Evolutionary conservation across 2,888 invertebrate genomes (phyloP), one percentile per base, ranked within the genome.

Genomic region (Tachina lurida): DNA sequence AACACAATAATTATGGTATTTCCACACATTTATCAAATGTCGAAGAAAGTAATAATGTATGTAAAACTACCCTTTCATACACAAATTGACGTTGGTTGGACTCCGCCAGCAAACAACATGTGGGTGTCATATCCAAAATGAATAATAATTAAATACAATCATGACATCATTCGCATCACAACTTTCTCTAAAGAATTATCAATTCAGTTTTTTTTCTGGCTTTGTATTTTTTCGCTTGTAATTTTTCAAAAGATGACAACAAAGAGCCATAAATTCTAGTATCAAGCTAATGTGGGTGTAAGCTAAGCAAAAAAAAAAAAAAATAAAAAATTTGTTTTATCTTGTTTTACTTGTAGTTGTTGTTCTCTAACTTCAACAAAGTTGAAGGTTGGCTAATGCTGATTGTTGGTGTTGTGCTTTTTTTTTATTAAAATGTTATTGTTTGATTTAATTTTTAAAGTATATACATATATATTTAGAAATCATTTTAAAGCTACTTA

Each of bases 231-330:
- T 15, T 22, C 5, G 13, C 60, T 70, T 10, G 41, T 54, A 56
- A 41, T 60, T 74, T 74, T 74, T 60, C 22, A n/a, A 45, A 47
- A 56, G 9, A 45, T 39, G 47, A 67, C 47, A 73, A 83, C 71
- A 77, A 83, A 65, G 60, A 60, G 39, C 39, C 58, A 83, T 73
- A 65, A 83, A 83, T 63, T 76, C 31, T 41, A 19, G 5, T 45
- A 52, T 52, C 22, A 43, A 19, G 39, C 3, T 43, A 12, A 73
- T 52, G 83, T 73, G 77, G 83, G 77, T 73, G 77, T 62, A 74
- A 60, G 47, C 2, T 22, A n/a, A n/a, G n/a, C n/a, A n/a, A 41
- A n/a, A 62, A 41, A 41, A 54, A 54, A 43, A 62, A 31, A 22
- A 65, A 47, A 0, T 22, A n/a, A 19, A 43, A 41, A 62, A 45